Conservation (phyloP, 1,140 invertebrate species). For the Diploscapter pachys region DNA sequence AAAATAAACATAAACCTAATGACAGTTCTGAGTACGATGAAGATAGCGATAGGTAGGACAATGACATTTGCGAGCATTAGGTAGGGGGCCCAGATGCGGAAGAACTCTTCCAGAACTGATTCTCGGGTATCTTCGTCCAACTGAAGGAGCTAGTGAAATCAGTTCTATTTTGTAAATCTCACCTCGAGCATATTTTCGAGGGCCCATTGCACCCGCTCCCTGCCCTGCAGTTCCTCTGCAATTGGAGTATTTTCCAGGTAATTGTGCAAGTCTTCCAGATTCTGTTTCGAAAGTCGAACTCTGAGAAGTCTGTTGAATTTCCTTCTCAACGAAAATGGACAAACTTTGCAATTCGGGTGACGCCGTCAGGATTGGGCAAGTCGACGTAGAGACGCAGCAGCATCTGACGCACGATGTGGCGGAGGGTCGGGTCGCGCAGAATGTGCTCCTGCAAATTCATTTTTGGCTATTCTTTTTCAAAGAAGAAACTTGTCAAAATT, state of each 20-base stretch:
- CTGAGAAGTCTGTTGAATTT: not conserved
- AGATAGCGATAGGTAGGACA: not conserved
- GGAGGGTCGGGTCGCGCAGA: not conserved
- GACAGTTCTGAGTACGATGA: conserved; percentile 1
- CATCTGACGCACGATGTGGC: not conserved
- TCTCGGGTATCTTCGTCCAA: not conserved
- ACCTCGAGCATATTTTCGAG: conserved; percentile 5
- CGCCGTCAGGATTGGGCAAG: not conserved
- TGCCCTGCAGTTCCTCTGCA: not conserved
- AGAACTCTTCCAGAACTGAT: not conserved
- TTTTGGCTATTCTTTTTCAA: too few species aligned
- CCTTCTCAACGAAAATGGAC: not conserved
- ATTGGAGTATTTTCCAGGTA: not conserved
- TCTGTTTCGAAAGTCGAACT: not conserved
- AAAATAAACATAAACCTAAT: not conserved
- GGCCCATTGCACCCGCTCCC: not conserved
- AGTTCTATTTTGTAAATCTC: not conserved
- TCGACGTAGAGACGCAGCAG: not conserved
- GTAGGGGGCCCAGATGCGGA: not conserved
- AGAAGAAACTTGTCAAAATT: too few species aligned
- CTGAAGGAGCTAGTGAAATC: not conserved
- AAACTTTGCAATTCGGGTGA: not conserved
- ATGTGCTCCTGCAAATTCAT: not conserved
- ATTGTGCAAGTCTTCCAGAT: not conserved
- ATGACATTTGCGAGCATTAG: not conserved